Percentiles rank a stretch among this genome's conserved stretches.
phyloP scores from a whole-genome alignment of 2,888 invertebrate genomes.

The Zonitis immaculata region DNA sequence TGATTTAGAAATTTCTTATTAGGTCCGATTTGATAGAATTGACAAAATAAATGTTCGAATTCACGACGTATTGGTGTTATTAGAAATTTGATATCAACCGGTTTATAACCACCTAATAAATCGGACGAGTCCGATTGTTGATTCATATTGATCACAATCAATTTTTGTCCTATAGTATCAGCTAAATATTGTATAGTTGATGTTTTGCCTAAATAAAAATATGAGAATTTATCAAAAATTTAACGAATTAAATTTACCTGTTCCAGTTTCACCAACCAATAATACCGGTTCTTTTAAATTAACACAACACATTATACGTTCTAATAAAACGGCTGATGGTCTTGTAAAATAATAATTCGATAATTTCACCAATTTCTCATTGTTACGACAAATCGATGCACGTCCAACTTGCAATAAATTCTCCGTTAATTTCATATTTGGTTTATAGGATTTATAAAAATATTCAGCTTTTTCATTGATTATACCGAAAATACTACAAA shows the following conservation, averaged over 20 bases:
- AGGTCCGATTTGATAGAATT: constrained; percentile 69
- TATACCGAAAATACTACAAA: constrained; percentile 78
- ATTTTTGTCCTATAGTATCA: constrained; percentile 72
- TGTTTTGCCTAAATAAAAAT: constrained; percentile 74
- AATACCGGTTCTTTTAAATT: constrained; percentile 82
- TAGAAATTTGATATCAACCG: constrained; percentile 83
- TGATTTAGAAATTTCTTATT: constrained; percentile 81
- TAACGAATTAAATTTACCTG: constrained; percentile 65
- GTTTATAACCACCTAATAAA: constrained; percentile 94
- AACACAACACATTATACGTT: constrained; percentile 83
- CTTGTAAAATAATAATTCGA: constrained; percentile 77
- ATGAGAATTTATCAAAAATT: too few species aligned
- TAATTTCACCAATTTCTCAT: constrained; percentile 22
- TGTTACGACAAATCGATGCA: constrained; percentile 49
- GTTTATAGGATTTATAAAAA: constrained; percentile 74
- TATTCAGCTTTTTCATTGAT: constrained; percentile 76
- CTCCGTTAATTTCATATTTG: constrained; percentile 59
- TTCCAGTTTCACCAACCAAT: constrained; percentile 97
- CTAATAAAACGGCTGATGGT: constrained; percentile 75
- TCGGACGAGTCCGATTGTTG: constrained; percentile 98
- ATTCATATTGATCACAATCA: constrained; percentile 97
- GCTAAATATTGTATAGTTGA: constrained; percentile 91
- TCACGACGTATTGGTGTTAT: constrained; percentile 76
- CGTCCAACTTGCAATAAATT: constrained; percentile 68
- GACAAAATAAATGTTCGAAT: constrained; percentile 77